Evolutionary conservation across 1,140 invertebrate genomes (phyloP).

Genomic region (Bombyx mandarina): DNA sequence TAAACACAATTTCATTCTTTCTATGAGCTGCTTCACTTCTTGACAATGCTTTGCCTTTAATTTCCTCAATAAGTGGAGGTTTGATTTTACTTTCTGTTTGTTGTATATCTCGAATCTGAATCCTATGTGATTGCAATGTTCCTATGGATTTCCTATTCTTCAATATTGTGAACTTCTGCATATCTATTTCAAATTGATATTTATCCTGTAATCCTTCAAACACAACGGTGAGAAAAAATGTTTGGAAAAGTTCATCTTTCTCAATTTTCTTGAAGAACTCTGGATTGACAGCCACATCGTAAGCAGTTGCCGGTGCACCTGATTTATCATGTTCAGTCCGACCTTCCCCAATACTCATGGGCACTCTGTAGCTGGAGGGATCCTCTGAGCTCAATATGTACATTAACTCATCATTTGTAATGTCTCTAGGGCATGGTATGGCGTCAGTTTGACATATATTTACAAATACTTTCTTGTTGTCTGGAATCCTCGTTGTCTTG

Average conservation of each 20-base stretch:
- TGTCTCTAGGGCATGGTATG: constrained; percentile 85
- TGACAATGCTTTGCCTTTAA: constrained; percentile 34
- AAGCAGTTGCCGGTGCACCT: constrained; percentile 77
- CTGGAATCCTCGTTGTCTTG: constrained; percentile 80
- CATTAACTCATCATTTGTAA: constrained; percentile 82
- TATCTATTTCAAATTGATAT: constrained; percentile 77
- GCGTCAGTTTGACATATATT: constrained; percentile 84
- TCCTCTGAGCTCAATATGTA: constrained; percentile 80
- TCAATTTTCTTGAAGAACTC: constrained; percentile 80
- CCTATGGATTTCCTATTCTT: constrained; percentile 79
- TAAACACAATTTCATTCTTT: constrained; percentile 54
- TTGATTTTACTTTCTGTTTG: constrained; percentile 31
- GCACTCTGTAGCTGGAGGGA: constrained; percentile 80
- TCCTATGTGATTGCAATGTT: constrained; percentile 78
- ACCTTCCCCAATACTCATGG: constrained; percentile 89
- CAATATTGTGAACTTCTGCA: constrained; percentile 73
- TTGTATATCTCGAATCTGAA: constrained; percentile 77
- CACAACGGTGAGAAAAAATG: constrained; percentile 82
- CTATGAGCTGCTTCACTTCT: constrained; percentile 6
- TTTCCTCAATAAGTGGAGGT: constrained; percentile 72
- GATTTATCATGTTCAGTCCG: constrained; percentile 85
- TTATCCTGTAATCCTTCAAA: constrained; percentile 81
- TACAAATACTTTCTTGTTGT: constrained; percentile 82
- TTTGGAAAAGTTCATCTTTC: constrained; percentile 77
- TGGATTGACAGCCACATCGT: constrained; percentile 84